Base-by-base conservation (phyloP, 2,888 invertebrate genomes). In the Morinoia aosen region DNA sequence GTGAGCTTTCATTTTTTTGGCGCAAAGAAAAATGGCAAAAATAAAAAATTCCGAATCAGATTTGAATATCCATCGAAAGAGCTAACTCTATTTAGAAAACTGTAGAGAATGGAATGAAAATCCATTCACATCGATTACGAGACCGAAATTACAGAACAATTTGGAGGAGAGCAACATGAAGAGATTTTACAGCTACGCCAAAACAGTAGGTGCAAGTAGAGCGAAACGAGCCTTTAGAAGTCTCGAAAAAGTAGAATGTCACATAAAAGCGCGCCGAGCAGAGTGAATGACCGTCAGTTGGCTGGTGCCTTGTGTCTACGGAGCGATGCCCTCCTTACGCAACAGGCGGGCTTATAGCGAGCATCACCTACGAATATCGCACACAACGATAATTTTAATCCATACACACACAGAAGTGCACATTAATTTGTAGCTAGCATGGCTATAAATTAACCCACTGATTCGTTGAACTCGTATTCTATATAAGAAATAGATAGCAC, bases 251-350 rank as follows among this genome's bases (percentile, higher is more conserved):
- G 90, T 14, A 48, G 10, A 90, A 90, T 40, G 40, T 90, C 90
- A 90, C 90, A 90, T 40, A 14, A 40, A 48, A 90, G 90, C 90
- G 7, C 90, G 48, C 90, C 90, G 90, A 14, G 2, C 48, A 48
- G 90, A 16, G 90, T 90, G 90, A 90, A 90, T 90, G 90, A 90
- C 90, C 90, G 40, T 90, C 16, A 90, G 90, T 90, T 90, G 90
- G 90, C 90, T 39, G 39, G 90, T 19, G 10, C 12, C 90, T 90
- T 19, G 14, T 39, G 19, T 19, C 90, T 90, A 40, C 19, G 19
- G 48, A 40, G 90, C 39, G 10, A 90, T 90, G 90, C 90, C 90
- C 90, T 90, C 40, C 40, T 90, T 90, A 90, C 90, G 90, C 90
- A 90, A 90, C 40, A 90, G 19, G 90, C 40, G 39, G 7, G 48